These are phyloP conservation scores for Prionailurus bengalensis DNA, from an alignment of 2,113 vertebrate species.

Conservation along the genomic window DNA sequence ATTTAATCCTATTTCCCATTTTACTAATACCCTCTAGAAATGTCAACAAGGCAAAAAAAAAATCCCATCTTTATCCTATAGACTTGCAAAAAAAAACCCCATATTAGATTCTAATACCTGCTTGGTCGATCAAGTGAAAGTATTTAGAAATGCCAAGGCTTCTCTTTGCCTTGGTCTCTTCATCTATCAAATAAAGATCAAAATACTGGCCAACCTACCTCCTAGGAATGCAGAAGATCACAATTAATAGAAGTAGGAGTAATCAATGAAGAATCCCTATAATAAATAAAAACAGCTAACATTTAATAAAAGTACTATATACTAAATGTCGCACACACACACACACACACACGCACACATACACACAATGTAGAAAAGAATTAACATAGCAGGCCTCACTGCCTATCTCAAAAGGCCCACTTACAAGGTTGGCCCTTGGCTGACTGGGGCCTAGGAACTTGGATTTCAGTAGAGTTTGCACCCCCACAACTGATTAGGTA, in stretches of 20 bases:
- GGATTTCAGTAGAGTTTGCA: not conserved
- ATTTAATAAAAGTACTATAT: not conserved
- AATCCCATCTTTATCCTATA: not conserved
- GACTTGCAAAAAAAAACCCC: not conserved
- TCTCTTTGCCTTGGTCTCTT: conserved; percentile 7
- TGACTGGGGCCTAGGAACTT: not conserved
- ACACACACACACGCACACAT: too few relatives aligned
- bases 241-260: not conserved
- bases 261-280: conserved; percentile 36
- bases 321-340: not conserved
- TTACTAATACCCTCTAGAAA: conserved; percentile 39
- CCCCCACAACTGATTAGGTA: not conserved
- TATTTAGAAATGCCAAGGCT: not conserved
- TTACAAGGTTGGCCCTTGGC: not conserved
- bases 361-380: not conserved
- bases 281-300: not conserved
- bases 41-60: not conserved
- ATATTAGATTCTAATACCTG: not conserved
- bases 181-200: conserved; percentile 29
- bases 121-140: not conserved
- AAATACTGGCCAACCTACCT: conserved; percentile 32
- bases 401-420: not conserved
- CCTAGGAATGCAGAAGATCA: conserved; percentile 33
- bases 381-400: not conserved
- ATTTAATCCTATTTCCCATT: conserved; percentile 41